A percentile compares a stretch with the other conserved stretches of the same genome.
Conservation (phyloP, 2,113 vertebrate species). For the Paedocypris sp. region DNA sequence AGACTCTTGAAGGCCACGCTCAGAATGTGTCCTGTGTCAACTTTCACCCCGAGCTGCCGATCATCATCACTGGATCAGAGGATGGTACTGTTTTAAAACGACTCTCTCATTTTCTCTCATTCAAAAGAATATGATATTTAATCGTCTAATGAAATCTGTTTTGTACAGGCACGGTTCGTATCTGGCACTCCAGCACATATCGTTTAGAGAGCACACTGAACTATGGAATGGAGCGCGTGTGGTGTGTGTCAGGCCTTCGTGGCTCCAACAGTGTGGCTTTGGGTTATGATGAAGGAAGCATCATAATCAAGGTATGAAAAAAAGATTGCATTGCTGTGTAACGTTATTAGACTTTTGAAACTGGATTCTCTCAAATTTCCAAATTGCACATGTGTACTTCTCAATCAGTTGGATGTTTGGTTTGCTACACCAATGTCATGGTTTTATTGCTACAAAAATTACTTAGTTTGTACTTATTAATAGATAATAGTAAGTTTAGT, state of each 20-base stretch:
- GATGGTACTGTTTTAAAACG: slow-evolving; percentile 62
- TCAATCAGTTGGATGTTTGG: no score
- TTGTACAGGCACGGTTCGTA: slow-evolving; percentile 81
- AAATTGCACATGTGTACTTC: no score
- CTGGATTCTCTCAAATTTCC: no score
- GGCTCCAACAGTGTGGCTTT: slow-evolving; percentile 94
- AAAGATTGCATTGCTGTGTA: no score
- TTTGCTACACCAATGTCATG: no score
- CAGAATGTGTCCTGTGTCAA: slow-evolving; percentile 97
- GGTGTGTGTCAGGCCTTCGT: slow-evolving; percentile 89
- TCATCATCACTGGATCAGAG: slow-evolving; percentile 96
- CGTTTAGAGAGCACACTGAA: slow-evolving; percentile 92
- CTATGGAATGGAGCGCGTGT: slow-evolving; percentile 96
- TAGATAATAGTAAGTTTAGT: no score
- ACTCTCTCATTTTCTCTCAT: not conserved
- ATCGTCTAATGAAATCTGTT: no score
- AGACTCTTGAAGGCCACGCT: slow-evolving; percentile 92
- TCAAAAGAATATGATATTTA: no score
- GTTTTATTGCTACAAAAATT: no score
- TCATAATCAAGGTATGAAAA: slow-evolving; percentile 86
- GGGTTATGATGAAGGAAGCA: slow-evolving; percentile 97
- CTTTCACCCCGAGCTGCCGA: slow-evolving; percentile 93
- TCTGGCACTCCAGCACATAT: slow-evolving; percentile 97
- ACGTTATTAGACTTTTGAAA: no score
- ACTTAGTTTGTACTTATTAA: no score